phyloP scores from a whole-genome alignment of 2,797 vertebrate species.

The Scolopax bukidnonensis region DNA sequence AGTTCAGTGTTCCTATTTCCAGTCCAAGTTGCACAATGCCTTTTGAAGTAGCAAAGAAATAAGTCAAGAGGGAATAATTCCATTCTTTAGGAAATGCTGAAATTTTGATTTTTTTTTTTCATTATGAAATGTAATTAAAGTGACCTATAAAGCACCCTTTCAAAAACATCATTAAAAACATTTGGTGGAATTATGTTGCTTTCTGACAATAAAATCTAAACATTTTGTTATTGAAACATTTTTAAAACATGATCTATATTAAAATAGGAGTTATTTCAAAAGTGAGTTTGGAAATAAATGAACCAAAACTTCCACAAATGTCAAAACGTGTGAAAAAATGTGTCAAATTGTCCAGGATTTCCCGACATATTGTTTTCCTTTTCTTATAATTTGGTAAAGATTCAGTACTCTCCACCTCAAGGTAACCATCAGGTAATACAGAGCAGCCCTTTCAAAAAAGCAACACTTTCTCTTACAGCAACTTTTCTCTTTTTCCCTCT shows the following conservation, averaged over 20 bases:
- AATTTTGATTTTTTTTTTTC: neutral
- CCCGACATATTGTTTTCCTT: neutral
- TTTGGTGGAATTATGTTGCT: neutral
- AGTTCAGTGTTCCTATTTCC: conserved; percentile 3
- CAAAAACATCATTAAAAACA: neutral
- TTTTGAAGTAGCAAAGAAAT: conserved; percentile 4
- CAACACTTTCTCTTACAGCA: neutral
- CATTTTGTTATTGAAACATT: neutral
- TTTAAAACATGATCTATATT: neutral
- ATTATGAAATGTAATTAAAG: neutral
- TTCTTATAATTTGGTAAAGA: neutral
- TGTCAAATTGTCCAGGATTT: neutral
- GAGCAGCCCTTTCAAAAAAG: neutral
- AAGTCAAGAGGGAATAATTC: conserved; percentile 1
- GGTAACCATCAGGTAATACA: neutral
- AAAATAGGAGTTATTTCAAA: neutral
- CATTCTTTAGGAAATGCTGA: conserved; percentile 33
- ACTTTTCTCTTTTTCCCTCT: neutral
- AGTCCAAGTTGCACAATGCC: conserved; percentile 29
- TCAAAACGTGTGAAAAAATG: neutral
- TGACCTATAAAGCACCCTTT: neutral
- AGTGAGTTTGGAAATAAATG: neutral
- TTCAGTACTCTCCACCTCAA: neutral
- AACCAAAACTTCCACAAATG: neutral
- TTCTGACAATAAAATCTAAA: neutral